These are phyloP conservation scores for Panthera leo DNA, from an alignment of 2,113 vertebrate genomes.

Conservation along the genomic window DNA sequence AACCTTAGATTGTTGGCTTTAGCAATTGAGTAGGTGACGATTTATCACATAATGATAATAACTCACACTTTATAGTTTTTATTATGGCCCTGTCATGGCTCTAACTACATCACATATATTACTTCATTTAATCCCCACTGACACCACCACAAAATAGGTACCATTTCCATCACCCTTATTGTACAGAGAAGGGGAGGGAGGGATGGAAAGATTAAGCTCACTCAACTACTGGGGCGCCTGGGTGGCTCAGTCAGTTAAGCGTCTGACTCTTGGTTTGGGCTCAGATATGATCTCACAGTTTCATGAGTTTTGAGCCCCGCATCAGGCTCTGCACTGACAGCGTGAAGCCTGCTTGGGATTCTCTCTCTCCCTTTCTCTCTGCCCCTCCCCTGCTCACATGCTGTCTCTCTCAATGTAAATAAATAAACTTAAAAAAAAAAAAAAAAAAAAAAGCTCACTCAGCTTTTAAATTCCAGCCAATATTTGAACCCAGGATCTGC, in stretches of 20 bases:
- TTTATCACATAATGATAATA: not conserved
- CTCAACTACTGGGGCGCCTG: not conserved
- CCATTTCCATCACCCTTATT: not conserved
- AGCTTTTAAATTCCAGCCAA: not conserved
- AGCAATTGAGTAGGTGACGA: not conserved
- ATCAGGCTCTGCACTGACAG: too few species aligned
- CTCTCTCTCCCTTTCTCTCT: too few species aligned
- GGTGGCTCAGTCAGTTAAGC: too few species aligned
- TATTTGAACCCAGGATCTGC: not conserved
- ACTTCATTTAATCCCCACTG: not conserved
- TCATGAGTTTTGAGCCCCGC: too few species aligned
- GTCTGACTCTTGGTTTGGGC: too few species aligned
- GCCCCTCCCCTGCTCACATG: too few species aligned
- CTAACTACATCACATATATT: not conserved
- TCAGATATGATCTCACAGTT: too few species aligned
- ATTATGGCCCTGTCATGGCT: not conserved
- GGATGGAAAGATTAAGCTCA: not conserved
- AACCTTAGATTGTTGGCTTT: not conserved
- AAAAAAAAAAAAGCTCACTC: not conserved
- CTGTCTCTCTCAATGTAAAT: too few species aligned
- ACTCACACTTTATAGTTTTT: not conserved
- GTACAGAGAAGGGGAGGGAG: not conserved
- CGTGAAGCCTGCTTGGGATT: too few species aligned
- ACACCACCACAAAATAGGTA: not conserved
- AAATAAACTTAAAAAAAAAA: too few species aligned